Percentiles rank a stretch among this genome's conserved stretches.
phyloP scores from a whole-genome alignment of 2,113 vertebrate genomes.

The Alces alces region DNA sequence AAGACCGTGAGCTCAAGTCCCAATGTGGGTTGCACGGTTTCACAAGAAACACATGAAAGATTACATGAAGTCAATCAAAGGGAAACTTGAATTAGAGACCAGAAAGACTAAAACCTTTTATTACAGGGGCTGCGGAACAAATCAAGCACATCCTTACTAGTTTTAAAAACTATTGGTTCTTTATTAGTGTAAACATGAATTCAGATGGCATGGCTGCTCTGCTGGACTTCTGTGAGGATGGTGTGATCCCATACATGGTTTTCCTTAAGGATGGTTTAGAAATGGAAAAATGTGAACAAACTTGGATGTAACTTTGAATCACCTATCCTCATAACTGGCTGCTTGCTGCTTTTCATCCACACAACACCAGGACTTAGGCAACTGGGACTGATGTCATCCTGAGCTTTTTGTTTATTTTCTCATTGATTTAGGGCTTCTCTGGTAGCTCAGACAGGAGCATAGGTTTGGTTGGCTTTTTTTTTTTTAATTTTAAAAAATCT shows the following conservation, averaged over 20 bases:
- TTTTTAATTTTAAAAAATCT: not conserved
- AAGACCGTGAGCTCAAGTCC: not conserved
- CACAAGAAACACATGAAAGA: constrained; percentile 81
- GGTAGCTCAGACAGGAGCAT: not conserved
- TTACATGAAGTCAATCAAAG: constrained; percentile 88
- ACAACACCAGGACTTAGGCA: constrained; percentile 80
- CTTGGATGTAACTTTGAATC: constrained; percentile 68
- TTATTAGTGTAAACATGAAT: constrained; percentile 90
- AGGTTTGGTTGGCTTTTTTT: not conserved
- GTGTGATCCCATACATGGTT: constrained; percentile 89
- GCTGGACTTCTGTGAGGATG: constrained; percentile 92
- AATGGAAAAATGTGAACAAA: constrained; percentile 91
- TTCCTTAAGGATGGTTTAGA: constrained; percentile 94
- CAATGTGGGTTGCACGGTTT: not conserved
- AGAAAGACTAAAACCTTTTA: constrained; percentile 86
- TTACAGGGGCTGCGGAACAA: constrained; percentile 83
- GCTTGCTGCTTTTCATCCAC: constrained; percentile 82
- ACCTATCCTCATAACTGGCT: constrained; percentile 76
- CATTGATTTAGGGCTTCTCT: not conserved
- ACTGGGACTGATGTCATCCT: constrained; percentile 83
- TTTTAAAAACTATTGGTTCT: constrained; percentile 90
- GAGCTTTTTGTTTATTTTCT: constrained; percentile 69
- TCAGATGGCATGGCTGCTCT: constrained; percentile 88
- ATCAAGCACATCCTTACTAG: constrained; percentile 85
- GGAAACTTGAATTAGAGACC: constrained; percentile 83